Conservation (phyloP, 2,797 vertebrate species). For the Enoplosus armatus region DNA sequence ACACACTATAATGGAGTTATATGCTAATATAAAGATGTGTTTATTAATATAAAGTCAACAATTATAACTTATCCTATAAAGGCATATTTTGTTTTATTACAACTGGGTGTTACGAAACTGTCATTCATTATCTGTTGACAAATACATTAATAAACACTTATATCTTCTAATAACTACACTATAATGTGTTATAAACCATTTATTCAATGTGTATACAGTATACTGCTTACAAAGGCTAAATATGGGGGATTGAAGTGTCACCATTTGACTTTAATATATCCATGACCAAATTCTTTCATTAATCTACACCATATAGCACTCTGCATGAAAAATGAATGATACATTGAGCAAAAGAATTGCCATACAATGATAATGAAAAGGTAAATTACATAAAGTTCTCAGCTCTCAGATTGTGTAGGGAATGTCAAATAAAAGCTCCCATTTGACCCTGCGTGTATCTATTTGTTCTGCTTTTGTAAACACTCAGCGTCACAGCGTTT, state of each 20-base stretch:
- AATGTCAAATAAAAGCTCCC: slow-evolving; percentile 39
- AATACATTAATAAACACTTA: background rate
- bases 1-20: background rate
- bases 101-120: background rate
- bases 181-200: background rate
- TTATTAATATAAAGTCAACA: background rate
- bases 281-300: background rate
- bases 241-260: background rate
- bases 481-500: slow-evolving; percentile 55
- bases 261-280: background rate
- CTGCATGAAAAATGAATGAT: background rate
- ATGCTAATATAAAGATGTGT: background rate
- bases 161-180: background rate
- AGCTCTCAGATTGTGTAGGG: slow-evolving; percentile 17
- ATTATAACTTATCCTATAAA: background rate
- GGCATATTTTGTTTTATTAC: background rate
- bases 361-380: slow-evolving; percentile 1
- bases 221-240: background rate
- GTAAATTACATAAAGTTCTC: slow-evolving; percentile 7
- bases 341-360: background rate
- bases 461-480: slow-evolving; percentile 75
- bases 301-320: background rate
- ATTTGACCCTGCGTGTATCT: slow-evolving; percentile 62
- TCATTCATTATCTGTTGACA: background rate
- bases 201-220: background rate